phyloP scores from a whole-genome alignment of 2,888 invertebrate genomes.

The Empis livida region DNA sequence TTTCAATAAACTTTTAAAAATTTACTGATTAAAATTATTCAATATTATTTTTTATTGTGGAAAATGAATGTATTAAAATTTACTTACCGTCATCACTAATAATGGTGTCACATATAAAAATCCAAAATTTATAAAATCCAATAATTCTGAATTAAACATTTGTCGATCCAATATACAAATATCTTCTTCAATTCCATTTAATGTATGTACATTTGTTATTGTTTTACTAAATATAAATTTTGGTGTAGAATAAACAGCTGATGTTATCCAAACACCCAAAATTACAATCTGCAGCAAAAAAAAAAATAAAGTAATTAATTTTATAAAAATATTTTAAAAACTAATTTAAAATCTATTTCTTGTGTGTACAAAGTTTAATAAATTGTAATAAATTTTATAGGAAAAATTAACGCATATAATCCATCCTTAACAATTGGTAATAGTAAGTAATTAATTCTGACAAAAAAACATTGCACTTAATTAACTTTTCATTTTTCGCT shows the following conservation, averaged over 20 bases:
- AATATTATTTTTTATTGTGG: too few species aligned
- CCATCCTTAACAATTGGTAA: too few species aligned
- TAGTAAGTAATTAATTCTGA: too few species aligned
- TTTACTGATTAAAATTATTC: too few species aligned
- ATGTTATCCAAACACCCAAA: slow-evolving; percentile 66
- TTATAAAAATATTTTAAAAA: neutral
- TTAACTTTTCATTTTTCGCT: too few species aligned
- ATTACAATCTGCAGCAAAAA: slow-evolving; percentile 52
- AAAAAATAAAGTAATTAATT: neutral
- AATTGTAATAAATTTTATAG: too few species aligned
- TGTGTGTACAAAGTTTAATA: too few species aligned
- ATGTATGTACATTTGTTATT: slow-evolving; percentile 41
- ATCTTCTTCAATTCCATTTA: slow-evolving; percentile 31
- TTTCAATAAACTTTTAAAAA: too few species aligned
- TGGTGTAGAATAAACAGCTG: slow-evolving; percentile 70
- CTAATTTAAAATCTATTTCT: too few species aligned
- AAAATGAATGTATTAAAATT: neutral
- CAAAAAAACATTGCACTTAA: too few species aligned
- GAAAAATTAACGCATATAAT: too few species aligned
- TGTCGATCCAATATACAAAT: slow-evolving; percentile 63
- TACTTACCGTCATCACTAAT: slow-evolving; percentile 59
- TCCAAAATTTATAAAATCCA: slow-evolving; percentile 71
- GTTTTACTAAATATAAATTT: slow-evolving; percentile 75
- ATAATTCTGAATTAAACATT: slow-evolving; percentile 63
- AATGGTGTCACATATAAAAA: slow-evolving; percentile 73